Conservation (phyloP, 2,797 vertebrate species). For the Falco novaeseelandiae region DNA sequence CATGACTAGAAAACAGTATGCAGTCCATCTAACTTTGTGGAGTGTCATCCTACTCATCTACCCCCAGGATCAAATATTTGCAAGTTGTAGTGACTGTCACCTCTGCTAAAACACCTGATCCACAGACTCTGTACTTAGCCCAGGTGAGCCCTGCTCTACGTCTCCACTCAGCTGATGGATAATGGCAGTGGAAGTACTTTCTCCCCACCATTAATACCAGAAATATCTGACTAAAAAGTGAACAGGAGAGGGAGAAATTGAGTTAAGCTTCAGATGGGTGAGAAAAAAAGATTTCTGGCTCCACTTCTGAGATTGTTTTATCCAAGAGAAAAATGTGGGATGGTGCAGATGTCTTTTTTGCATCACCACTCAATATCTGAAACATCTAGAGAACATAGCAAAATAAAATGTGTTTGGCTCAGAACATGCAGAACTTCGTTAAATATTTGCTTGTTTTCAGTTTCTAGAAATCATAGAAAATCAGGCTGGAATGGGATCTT, state of each 20-base stretch:
- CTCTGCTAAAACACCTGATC: neutral
- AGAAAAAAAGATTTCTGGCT: neutral
- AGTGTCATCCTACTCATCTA: neutral
- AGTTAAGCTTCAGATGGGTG: neutral
- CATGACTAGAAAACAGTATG: neutral
- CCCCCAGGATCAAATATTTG: neutral
- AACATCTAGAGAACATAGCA: neutral
- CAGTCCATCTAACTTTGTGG: too few species aligned
- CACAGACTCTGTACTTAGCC: neutral
- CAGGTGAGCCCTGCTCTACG: neutral
- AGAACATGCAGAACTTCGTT: neutral
- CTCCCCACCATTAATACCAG: neutral
- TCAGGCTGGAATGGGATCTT: neutral
- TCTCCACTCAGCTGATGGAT: neutral
- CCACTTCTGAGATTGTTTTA: neutral
- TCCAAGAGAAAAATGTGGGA: neutral
- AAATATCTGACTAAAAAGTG: neutral
- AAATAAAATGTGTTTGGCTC: neutral
- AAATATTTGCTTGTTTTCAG: neutral
- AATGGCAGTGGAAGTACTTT: neutral
- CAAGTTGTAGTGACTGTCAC: neutral
- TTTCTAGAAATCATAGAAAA: neutral
- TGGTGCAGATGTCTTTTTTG: neutral
- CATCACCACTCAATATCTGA: neutral
- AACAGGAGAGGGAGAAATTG: neutral